A percentile compares a stretch with the other conserved stretches of the same genome.
These are phyloP conservation scores for Mythimna pallens DNA, from an alignment of 2,888 invertebrate genomes.

Conservation along the genomic window DNA sequence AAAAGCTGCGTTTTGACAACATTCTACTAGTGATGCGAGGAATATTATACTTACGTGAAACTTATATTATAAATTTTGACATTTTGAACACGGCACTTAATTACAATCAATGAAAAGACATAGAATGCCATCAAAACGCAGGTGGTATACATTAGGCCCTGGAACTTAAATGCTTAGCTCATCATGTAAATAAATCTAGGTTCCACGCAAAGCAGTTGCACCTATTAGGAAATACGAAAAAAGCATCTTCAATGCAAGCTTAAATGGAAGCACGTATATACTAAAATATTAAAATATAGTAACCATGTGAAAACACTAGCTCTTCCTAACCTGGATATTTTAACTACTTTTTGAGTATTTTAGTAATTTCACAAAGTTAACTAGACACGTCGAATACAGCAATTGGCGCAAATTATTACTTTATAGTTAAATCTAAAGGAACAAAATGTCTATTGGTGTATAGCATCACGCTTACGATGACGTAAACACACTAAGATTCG, in stretches of 20 bases:
- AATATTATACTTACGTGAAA: constrained; percentile 50
- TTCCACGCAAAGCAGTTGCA: constrained; percentile 65
- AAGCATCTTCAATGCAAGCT: constrained; percentile 75
- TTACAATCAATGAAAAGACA: constrained; percentile 38
- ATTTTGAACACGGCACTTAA: constrained; percentile 52
- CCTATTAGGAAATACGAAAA: constrained; percentile 72
- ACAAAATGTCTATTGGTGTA: constrained; percentile 57
- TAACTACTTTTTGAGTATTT: constrained; percentile 34
- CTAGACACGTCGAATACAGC: constrained; percentile 41
- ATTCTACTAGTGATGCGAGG: constrained; percentile 44
- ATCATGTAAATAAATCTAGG: constrained; percentile 68
- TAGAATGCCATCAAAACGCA: constrained; percentile 61
- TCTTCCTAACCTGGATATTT: constrained; percentile 36
- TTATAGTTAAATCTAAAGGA: constrained; percentile 57
- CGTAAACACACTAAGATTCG: constrained; percentile 52
- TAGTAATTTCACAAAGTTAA: constrained; percentile 45
- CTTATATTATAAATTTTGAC: constrained; percentile 44
- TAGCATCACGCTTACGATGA: constrained; percentile 54
- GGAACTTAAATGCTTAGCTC: constrained; percentile 63
- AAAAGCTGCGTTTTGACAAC: constrained; percentile 48
- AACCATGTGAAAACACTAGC: constrained; percentile 57
- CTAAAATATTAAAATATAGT: constrained; percentile 58
- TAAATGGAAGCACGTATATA: constrained; percentile 77
- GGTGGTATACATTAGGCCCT: constrained; percentile 74
- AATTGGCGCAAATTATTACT: constrained; percentile 57